Evolutionary conservation across 1,140 invertebrate species (phyloP).

Genomic region (Holotrichia oblita): DNA sequence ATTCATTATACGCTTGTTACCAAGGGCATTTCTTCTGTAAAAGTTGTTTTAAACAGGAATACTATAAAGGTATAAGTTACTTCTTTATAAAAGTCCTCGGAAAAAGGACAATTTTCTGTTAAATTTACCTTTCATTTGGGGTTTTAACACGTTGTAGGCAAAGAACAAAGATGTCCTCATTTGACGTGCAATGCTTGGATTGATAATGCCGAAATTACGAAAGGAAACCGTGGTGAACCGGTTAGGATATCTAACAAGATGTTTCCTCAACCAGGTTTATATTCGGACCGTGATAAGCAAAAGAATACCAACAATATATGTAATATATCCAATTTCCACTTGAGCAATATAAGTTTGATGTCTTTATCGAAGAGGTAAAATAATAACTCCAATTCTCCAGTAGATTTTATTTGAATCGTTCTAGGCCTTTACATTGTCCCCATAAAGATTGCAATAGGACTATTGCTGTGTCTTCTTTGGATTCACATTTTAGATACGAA

Average conservation of each 20-base stretch:
- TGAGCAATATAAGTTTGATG: conserved; percentile 21
- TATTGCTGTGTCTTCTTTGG: conserved; percentile 51
- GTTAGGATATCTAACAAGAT: conserved; percentile 30
- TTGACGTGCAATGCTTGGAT: conserved; percentile 40
- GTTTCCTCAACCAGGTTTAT: conserved; percentile 30
- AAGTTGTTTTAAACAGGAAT: conserved; percentile 41
- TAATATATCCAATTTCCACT: background rate
- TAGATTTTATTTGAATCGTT: conserved; percentile 37
- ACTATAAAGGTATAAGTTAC: conserved; percentile 42
- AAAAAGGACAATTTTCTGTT: conserved; percentile 9
- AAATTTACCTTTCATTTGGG: background rate
- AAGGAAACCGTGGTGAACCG: background rate
- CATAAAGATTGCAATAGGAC: conserved; percentile 52
- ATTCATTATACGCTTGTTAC: conserved; percentile 46
- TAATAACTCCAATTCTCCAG: background rate
- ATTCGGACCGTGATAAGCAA: background rate
- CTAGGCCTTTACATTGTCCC: conserved; percentile 54
- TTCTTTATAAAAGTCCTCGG: no score
- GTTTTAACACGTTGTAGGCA: background rate
- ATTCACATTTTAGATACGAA: conserved; percentile 55
- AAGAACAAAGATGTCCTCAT: conserved; percentile 35
- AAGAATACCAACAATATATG: background rate
- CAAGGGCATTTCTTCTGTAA: conserved; percentile 47
- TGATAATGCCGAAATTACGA: background rate
- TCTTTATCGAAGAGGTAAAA: conserved; percentile 29